These are phyloP conservation scores for Perizoma affinitatum DNA, from an alignment of 2,888 invertebrate genomes.

Conservation along the genomic window DNA sequence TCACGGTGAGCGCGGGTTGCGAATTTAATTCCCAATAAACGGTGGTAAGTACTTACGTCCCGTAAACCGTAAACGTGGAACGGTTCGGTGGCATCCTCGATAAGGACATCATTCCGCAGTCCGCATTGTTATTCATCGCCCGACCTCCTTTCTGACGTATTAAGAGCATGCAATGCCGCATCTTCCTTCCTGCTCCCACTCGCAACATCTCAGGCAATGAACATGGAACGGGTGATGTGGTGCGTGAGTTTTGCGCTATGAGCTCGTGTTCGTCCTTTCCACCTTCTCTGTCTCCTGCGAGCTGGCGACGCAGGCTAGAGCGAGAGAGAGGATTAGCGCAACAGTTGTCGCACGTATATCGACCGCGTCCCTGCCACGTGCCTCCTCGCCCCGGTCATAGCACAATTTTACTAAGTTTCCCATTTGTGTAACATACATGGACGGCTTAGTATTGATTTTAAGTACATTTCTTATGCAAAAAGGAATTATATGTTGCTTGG, in stretches of 20 bases:
- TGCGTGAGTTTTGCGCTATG: constrained; percentile 77
- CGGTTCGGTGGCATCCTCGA: constrained; percentile 52
- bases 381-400: constrained; percentile 52
- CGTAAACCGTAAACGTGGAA: constrained; percentile 32
- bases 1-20: neutral
- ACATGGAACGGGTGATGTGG: constrained; percentile 53
- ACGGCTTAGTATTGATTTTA: constrained; percentile 18
- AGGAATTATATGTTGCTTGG: constrained; percentile 37
- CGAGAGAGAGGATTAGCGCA: constrained; percentile 65
- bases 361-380: constrained; percentile 72
- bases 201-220: constrained; percentile 18
- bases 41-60: constrained; percentile 4
- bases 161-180: constrained; percentile 78
- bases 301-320: constrained; percentile 32
- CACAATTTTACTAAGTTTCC: constrained; percentile 47
- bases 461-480: constrained; percentile 23
- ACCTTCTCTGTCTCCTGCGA: constrained; percentile 46
- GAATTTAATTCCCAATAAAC: constrained; percentile 3
- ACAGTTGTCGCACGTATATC: constrained; percentile 80
- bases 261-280: constrained; percentile 61
- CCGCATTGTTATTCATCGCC: constrained; percentile 82
- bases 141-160: constrained; percentile 81
- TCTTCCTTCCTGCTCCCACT: constrained; percentile 59
- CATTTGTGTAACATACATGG: constrained; percentile 43
- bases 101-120: constrained; percentile 81